phyloP scores from a whole-genome alignment of 2,113 vertebrate genomes.

The Ptychochromis oligacanthus region DNA sequence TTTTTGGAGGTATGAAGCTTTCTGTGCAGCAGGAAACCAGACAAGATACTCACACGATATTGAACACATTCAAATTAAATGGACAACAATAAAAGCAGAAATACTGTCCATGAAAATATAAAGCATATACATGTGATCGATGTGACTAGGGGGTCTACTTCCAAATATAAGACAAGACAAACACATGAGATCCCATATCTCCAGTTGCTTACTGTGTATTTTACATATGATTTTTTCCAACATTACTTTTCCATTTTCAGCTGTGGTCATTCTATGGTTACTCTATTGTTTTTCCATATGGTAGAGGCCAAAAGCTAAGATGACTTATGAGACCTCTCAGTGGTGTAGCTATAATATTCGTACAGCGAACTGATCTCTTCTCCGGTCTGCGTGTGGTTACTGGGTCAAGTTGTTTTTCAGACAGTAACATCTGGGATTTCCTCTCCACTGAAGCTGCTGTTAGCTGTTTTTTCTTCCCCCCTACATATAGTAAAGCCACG shows the following conservation, averaged over 20 bases:
- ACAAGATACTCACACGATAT: neutral
- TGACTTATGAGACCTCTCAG: slow-evolving; percentile 53
- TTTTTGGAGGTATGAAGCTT: neutral
- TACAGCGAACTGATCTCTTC: slow-evolving; percentile 37
- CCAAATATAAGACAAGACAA: neutral
- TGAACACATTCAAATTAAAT: neutral
- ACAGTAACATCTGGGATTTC: slow-evolving; percentile 74
- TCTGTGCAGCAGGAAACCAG: neutral
- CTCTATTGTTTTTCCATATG: slow-evolving; percentile 56
- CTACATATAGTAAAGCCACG: slow-evolving; percentile 11
- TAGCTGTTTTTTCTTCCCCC: slow-evolving; percentile 25
- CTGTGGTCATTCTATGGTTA: slow-evolving; percentile 38
- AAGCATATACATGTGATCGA: neutral
- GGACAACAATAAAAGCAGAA: neutral
- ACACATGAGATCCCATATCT: neutral
- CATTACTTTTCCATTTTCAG: slow-evolving; percentile 34
- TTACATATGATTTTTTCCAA: slow-evolving; percentile 26
- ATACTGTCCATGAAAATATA: neutral
- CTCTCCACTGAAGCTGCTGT: slow-evolving; percentile 56
- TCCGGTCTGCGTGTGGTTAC: slow-evolving; percentile 50
- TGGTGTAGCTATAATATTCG: slow-evolving; percentile 51
- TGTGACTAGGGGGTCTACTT: neutral
- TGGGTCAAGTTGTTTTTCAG: slow-evolving; percentile 68
- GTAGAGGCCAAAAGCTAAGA: slow-evolving; percentile 68
- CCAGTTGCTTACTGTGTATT: slow-evolving; percentile 1